phyloP scores from a whole-genome alignment of 2,888 invertebrate species.

The Vesta saturnalis region DNA sequence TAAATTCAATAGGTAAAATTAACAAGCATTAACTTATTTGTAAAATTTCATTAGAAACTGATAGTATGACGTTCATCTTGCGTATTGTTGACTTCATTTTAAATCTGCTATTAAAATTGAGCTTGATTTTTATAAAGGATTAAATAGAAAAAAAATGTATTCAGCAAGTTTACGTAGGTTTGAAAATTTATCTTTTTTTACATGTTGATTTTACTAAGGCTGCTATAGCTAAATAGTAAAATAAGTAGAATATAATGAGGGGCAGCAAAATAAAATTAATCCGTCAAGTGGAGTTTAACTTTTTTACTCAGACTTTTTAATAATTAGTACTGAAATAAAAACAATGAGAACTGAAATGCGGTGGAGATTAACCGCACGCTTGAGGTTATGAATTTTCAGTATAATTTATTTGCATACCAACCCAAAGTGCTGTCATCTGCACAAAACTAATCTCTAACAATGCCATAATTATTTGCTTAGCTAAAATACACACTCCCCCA shows the following conservation, averaged over 20 bases:
- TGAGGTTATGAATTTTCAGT: constrained; percentile 26
- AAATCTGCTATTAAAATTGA: too few relatives aligned
- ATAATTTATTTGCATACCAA: constrained; percentile 29
- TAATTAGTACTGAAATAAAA: neutral
- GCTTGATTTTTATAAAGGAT: too few relatives aligned
- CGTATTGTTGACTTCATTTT: too few relatives aligned
- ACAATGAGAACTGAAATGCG: neutral
- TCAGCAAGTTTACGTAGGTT: neutral
- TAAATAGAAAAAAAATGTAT: too few relatives aligned
- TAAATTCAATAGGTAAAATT: too few relatives aligned
- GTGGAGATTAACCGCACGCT: neutral
- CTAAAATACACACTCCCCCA: constrained; percentile 27
- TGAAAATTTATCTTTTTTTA: too few relatives aligned
- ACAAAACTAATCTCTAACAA: constrained; percentile 35
- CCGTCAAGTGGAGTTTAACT: neutral
- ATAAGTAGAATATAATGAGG: neutral
- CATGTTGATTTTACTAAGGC: too few relatives aligned
- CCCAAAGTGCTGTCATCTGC: constrained; percentile 34
- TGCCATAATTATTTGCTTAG: constrained; percentile 35
- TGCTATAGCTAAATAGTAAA: too few relatives aligned
- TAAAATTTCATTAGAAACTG: too few relatives aligned
- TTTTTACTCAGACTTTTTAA: neutral
- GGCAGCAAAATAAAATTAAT: neutral
- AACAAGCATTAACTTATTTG: too few relatives aligned
- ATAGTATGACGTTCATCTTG: too few relatives aligned